Evolutionary conservation across 2,113 vertebrate genomes (phyloP), one percentile per base, ranked within the genome.

Genomic region (Cromileptes altivelis): DNA sequence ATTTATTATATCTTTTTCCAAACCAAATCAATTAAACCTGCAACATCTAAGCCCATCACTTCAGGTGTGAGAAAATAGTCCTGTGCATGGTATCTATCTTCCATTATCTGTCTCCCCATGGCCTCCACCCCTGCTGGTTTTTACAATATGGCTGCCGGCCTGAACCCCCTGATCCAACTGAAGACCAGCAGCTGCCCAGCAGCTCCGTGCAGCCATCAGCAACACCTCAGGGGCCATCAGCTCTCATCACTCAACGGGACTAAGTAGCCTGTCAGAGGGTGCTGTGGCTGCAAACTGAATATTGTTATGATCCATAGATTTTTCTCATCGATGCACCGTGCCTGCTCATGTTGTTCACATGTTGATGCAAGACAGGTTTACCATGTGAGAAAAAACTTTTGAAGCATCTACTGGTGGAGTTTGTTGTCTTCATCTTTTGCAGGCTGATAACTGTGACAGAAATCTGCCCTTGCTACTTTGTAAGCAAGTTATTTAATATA

Each of bases 201-300:
- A 81, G 82, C 85, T 65, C 85, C 75, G 17, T 19, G 90, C 75
- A 78, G 83, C 90, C 91, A 55, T 86, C 74, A 86, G 89, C 82
- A 55, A 57, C 90, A 89, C 91, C 93, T 93, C 82, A 63, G 86
- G 42, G 93, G 88, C 84, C 86, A 79, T 85, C 84, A 33, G 75
- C 70, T 61, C 79, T 88, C 91, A 92, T 94, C 84, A 82, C 87
- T 92, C 92, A 93, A 57, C 2, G 11, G 40, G 40, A 53, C 75
- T 91, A 93, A 94, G 90, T 77, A 92, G 81, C 85, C 86, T 83
- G 91, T 93, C 93, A 92, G 50, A 67, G 53, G 78, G 78, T 79
- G 78, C 87, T 92, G 91, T 88, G 82, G 84, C 78, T 82, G 91
- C 83, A 91, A 92, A 94, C 91, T 92, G 88, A 92, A 94, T 94